A percentile compares a stretch with the other conserved stretches of the same genome.
These are phyloP conservation scores for Sitodiplosis mosellana DNA, from an alignment of 1,140 invertebrate genomes.

Conservation along the genomic window DNA sequence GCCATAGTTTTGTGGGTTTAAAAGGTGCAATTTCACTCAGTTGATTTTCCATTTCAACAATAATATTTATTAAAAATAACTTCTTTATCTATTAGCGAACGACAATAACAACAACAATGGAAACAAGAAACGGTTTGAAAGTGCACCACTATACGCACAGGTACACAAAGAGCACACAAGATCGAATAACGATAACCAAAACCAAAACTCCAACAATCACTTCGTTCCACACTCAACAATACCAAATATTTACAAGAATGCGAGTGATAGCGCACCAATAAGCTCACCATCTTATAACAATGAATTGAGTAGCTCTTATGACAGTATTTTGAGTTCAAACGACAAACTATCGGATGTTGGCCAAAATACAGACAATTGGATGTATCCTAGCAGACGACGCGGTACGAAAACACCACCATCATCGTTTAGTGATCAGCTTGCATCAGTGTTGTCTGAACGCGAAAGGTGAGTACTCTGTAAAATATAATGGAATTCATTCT, in stretches of 20 bases:
- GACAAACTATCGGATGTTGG: conserved; percentile 23
- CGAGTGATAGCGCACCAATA: conserved; percentile 14
- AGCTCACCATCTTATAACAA: conserved; percentile 12
- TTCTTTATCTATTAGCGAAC: no score
- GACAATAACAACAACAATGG: no score
- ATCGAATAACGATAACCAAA: conserved; percentile 8
- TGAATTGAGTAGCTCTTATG: conserved; percentile 25
- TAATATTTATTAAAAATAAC: no score
- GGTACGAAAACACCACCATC: conserved; percentile 34
- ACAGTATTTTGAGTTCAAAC: conserved; percentile 24
- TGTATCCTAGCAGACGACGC: conserved; percentile 22
- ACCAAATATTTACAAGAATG: conserved; percentile 18
- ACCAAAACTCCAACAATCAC: conserved; percentile 7
- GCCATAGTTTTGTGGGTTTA: background rate
- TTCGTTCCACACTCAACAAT: conserved; percentile 9
- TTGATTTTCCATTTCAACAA: no score
- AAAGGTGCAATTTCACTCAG: no score
- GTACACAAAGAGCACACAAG: conserved; percentile 24
- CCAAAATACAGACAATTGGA: conserved; percentile 21
- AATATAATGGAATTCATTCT: background rate
- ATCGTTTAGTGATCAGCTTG: conserved; percentile 63
- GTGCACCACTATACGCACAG: conserved; percentile 14
- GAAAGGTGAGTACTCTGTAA: conserved; percentile 40
- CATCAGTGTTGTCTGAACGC: conserved; percentile 59
- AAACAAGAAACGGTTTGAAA: background rate